Percentiles rank a stretch among this genome's conserved stretches.
Conservation (phyloP, 2,113 vertebrate species). For the Onychostruthus taczanowskii region DNA sequence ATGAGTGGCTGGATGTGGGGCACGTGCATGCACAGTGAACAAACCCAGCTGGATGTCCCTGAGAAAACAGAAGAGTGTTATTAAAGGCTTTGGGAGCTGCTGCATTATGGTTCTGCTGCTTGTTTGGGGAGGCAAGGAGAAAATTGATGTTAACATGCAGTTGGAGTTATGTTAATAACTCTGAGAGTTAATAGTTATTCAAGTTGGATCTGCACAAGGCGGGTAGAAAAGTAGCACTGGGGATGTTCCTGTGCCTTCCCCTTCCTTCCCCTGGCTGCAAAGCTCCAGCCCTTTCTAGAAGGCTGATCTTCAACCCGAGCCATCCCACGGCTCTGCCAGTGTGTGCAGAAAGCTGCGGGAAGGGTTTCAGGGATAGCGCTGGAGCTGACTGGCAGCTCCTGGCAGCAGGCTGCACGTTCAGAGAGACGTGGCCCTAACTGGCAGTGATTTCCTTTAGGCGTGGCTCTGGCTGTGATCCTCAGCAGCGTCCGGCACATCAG, state of each 20-base stretch:
- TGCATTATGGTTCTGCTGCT: neutral
- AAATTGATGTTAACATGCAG: rapidly evolving
- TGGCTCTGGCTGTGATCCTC: constrained; percentile 93
- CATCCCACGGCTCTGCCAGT: rapidly evolving
- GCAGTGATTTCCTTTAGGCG: constrained; percentile 72
- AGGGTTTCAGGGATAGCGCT: rapidly evolving
- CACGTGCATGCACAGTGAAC: rapidly evolving
- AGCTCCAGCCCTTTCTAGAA: neutral
- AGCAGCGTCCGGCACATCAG: constrained; percentile 93
- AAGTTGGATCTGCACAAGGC: rapidly evolving
- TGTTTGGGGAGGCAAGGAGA: neutral
- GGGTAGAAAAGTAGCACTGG: too few species aligned
- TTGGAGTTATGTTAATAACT: neutral
- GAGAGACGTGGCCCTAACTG: neutral
- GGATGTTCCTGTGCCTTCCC: neutral
- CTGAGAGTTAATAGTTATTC: neutral
- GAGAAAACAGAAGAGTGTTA: neutral
- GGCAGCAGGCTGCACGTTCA: rapidly evolving
- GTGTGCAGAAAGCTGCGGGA: neutral
- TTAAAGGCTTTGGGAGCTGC: neutral
- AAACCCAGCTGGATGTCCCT: neutral
- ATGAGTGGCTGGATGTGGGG: neutral
- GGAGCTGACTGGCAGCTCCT: neutral
- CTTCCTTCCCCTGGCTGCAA: neutral
- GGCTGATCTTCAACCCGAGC: rapidly evolving